A percentile compares a stretch with the other conserved stretches of the same genome.
Evolutionary conservation across 2,113 vertebrate genomes (phyloP).

Genomic region (Muscicapa adusta): DNA sequence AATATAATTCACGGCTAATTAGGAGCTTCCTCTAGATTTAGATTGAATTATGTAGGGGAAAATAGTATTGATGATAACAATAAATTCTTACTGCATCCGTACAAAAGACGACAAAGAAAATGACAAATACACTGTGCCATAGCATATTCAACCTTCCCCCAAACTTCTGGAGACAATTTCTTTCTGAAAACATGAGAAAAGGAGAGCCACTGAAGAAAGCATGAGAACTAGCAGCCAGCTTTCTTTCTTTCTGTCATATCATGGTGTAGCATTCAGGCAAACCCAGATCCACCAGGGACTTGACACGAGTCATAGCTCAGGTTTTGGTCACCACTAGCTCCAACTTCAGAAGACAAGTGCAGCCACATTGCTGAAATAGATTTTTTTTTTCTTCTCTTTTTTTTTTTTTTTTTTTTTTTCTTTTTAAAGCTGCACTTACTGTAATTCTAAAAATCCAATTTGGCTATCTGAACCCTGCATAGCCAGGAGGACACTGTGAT

Average conservation of each 20-base stretch:
- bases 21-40: conserved; percentile 52
- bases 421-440: conserved; percentile 36
- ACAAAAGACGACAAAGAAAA: conserved; percentile 68
- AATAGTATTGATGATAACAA: conserved; percentile 50
- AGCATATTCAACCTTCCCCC: conserved; percentile 44
- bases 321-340: conserved; percentile 62
- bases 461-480: conserved; percentile 36
- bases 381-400: neutral
- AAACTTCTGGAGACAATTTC: conserved; percentile 16
- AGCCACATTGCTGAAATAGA: neutral
- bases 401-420: neutral
- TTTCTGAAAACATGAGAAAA: conserved; percentile 43
- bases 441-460: conserved; percentile 31
- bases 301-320: neutral
- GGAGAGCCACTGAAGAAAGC: conserved; percentile 64
- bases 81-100: conserved; percentile 77
- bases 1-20: conserved; percentile 45
- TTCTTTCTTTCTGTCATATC: neutral
- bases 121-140: conserved; percentile 52
- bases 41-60: conserved; percentile 50
- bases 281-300: conserved; percentile 22
- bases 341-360: conserved; percentile 41
- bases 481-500: conserved; percentile 20
- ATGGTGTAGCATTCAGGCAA: conserved; percentile 15
- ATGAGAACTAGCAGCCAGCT: conserved; percentile 48